phyloP scores from a whole-genome alignment of 2,888 invertebrate species.

The Eristalis intricaria region DNA sequence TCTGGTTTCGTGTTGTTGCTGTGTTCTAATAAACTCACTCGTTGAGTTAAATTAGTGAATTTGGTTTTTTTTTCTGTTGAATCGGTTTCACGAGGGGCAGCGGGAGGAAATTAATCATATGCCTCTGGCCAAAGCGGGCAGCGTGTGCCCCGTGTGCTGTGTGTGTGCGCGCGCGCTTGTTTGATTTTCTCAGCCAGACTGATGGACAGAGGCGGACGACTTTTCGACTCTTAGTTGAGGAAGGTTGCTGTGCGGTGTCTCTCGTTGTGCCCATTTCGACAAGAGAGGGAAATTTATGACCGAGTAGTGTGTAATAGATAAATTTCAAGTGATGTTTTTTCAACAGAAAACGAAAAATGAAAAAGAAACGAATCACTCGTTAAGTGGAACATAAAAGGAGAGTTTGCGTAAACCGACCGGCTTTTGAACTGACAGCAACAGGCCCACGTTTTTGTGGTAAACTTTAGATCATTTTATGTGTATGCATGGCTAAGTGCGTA shows the following conservation, averaged over 20 bases:
- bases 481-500: conserved; percentile 11
- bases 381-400: conserved; percentile 33
- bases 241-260: conserved; percentile 10
- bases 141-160: background rate
- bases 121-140: background rate
- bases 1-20: conserved; percentile 21
- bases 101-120: conserved; percentile 37
- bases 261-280: background rate
- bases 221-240: conserved; percentile 1
- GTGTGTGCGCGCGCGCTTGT: background rate
- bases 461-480: background rate
- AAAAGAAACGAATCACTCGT: conserved; percentile 8
- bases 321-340: conserved; percentile 15
- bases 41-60: conserved; percentile 15
- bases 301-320: conserved; percentile 24
- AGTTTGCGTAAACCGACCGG: conserved; percentile 10
- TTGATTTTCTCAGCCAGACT: background rate
- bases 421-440: conserved; percentile 1
- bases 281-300: conserved; percentile 25
- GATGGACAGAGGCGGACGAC: conserved; percentile 20
- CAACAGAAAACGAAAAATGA: background rate
- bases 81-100: background rate
- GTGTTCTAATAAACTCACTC: conserved; percentile 29
- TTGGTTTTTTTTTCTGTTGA: background rate
- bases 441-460: conserved; percentile 22